These are phyloP conservation scores for Axea sp. DNA, from an alignment of 2,888 invertebrate genomes.

Conservation along the genomic window DNA sequence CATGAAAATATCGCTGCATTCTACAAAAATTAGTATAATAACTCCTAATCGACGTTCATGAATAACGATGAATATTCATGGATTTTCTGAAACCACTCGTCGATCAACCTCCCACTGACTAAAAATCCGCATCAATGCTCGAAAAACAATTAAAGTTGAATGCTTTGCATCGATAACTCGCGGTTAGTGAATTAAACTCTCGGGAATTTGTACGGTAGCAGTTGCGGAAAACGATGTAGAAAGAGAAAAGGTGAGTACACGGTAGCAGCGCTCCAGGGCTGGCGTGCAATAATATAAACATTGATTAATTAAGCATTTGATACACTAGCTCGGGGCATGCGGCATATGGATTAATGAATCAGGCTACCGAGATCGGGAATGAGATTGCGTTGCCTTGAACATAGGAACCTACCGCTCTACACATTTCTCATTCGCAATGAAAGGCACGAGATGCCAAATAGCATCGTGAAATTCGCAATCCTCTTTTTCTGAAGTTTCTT, in stretches of 20 bases:
- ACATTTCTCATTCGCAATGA: conserved; percentile 48
- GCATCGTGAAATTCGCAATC: conserved; percentile 36
- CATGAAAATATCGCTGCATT: conserved; percentile 18
- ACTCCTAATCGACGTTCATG: conserved; percentile 18
- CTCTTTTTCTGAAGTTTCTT: conserved; percentile 20
- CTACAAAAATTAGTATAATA: conserved; percentile 24
- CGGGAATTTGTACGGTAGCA: conserved; percentile 52
- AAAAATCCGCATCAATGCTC: too few relatives aligned
- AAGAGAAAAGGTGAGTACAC: conserved; percentile 35
- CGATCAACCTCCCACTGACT: too few relatives aligned
- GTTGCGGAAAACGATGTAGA: conserved; percentile 35
- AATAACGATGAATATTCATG: conserved; percentile 34
- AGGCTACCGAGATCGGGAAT: conserved; percentile 61
- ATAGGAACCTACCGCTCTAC: conserved; percentile 54
- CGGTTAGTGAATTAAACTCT: conserved; percentile 28
- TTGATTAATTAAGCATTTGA: conserved; percentile 75
- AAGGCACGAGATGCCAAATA: conserved; percentile 53
- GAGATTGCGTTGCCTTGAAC: conserved; percentile 60
- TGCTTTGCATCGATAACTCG: neutral
- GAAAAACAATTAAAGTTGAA: conserved; percentile 29
- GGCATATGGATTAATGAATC: conserved; percentile 68
- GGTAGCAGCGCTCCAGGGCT: conserved; percentile 65
- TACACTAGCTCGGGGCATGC: conserved; percentile 66
- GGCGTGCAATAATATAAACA: conserved; percentile 74
- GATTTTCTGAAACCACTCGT: too few relatives aligned